Evolutionary conservation across 2,797 vertebrate genomes (phyloP), one percentile per base, ranked within the genome.

Genomic region (Anomalospiza imberbis): DNA sequence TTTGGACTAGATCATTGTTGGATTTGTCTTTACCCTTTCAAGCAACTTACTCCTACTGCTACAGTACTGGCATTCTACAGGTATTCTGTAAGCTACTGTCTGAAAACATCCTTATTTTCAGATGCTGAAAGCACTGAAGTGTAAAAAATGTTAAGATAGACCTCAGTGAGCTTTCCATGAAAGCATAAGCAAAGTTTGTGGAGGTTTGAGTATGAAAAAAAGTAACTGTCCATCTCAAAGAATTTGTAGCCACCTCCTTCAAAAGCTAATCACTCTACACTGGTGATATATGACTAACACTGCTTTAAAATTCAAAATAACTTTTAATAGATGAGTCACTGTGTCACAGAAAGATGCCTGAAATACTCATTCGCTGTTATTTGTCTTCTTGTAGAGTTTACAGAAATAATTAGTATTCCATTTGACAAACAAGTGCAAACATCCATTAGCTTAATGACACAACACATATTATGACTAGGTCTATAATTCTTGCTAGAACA

Each of bases 401-500:
- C 73, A 77, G 61, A 94, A 94, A 84, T 87, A 70, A 87, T 94
- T 88, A 91, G 53, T 79, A 90, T 66, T 91, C 32, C 44, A 71
- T 74, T 82, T 96, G 80, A 81, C 88, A 93, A 93, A 91, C 61
- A 94, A 94, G 78, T 80, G 75, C 78, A 94, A 96, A 93, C 72
- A 93, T 73, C 89, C 78, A 92, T 91, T 94, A 90, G 84, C 75
- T 85, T 83, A 91, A 80, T 94, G 88, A 95, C 86, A 95, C 65
- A 95, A 92, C 31, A 74, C 40, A 77, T 21, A 75, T 28, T 94
- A 86, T 79, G 54, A 94, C 67, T 78, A 75, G 36, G 44, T 83
- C 79, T 83, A 47, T 68, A 85, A 83, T 26, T 88, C 68, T 51
- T 25, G 4, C 47, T 92, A 71, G 51, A 93, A 61, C 11, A 67